Conservation (phyloP, 2,113 vertebrate species). For the Triplophysa siluroides region DNA sequence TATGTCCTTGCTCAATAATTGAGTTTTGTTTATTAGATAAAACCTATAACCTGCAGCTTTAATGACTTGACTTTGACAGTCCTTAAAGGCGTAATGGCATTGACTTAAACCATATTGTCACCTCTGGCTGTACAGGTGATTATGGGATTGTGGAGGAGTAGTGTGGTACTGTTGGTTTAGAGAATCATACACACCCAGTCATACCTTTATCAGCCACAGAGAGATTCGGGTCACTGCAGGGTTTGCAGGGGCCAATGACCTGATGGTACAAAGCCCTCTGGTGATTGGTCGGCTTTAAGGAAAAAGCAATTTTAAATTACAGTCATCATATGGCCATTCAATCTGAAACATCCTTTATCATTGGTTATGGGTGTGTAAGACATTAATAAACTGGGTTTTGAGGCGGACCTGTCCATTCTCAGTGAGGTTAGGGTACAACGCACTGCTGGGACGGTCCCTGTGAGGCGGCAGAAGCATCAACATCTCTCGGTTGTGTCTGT, state of each 20-base stretch:
- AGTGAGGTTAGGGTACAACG: slow-evolving; percentile 88
- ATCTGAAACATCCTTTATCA: neutral
- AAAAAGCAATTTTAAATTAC: neutral
- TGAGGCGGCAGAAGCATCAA: slow-evolving; percentile 90
- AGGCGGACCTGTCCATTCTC: slow-evolving; percentile 88
- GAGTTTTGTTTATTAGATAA: too few species aligned
- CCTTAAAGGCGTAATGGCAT: neutral
- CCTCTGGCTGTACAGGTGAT: neutral
- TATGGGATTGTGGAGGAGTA: neutral
- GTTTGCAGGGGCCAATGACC: slow-evolving; percentile 94
- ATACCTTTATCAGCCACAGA: slow-evolving; percentile 96
- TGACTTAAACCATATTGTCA: neutral
- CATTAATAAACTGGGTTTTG: neutral
- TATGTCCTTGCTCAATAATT: too few species aligned
- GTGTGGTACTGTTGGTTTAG: slow-evolving; percentile 9
- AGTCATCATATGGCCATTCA: neutral
- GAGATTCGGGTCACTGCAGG: slow-evolving; percentile 97
- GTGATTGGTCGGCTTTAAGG: slow-evolving; percentile 82
- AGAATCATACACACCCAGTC: slow-evolving; percentile 23
- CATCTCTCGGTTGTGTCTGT: slow-evolving; percentile 90
- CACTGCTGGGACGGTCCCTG: slow-evolving; percentile 91
- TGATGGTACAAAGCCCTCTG: slow-evolving; percentile 94
- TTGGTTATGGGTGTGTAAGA: neutral
- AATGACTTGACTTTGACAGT: neutral
- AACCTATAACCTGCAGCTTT: too few species aligned